A percentile compares a stretch with the other conserved stretches of the same genome.
These are phyloP conservation scores for Pachycephala philippinensis DNA, from an alignment of 2,113 vertebrate genomes.

Conservation along the genomic window DNA sequence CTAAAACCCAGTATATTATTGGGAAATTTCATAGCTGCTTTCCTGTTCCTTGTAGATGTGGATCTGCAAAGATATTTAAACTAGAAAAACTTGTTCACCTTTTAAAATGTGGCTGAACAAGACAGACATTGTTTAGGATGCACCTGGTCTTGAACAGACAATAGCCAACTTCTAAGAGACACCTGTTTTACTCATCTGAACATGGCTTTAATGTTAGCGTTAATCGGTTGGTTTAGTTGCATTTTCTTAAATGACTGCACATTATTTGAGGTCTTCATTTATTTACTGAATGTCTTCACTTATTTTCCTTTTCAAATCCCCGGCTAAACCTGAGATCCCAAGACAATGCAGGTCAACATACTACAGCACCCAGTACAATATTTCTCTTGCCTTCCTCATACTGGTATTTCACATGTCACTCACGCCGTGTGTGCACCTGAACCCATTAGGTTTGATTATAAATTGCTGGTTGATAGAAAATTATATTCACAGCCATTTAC, in stretches of 20 bases:
- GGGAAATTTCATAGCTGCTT: not conserved
- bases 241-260: not conserved
- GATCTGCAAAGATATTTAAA: not conserved
- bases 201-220: not conserved
- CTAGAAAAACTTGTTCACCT: not conserved
- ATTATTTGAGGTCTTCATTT: not conserved
- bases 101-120: not conserved
- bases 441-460: slow-evolving; percentile 28
- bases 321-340: not conserved
- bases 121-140: not conserved
- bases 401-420: not conserved
- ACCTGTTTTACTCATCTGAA: not conserved
- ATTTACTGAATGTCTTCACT: not conserved
- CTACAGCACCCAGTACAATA: not conserved
- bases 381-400: not conserved
- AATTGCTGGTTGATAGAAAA: slow-evolving; percentile 35
- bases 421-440: not conserved
- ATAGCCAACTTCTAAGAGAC: not conserved
- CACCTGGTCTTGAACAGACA: not conserved
- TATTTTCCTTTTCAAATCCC: not conserved
- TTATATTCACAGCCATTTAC: slow-evolving; percentile 25
- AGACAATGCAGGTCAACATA: not conserved
- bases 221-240: accelerated
- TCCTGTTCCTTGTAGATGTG: not conserved
- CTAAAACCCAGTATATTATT: not conserved